These are phyloP conservation scores for Planiliza haematocheilus DNA, from an alignment of 2,113 vertebrate species.

Conservation along the genomic window DNA sequence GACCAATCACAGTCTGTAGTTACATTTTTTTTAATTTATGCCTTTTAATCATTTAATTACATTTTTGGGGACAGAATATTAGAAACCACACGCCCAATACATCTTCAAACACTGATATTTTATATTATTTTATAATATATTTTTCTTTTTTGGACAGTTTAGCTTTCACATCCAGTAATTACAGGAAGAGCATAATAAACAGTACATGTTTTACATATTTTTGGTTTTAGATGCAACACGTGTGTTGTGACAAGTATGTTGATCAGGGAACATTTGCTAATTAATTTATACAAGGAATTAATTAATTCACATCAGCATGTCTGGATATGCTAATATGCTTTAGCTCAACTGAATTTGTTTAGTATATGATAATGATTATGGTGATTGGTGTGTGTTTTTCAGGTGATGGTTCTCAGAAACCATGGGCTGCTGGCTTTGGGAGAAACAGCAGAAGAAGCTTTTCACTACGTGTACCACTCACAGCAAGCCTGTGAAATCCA, in stretches of 20 bases:
- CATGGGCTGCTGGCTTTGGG: slow-evolving; percentile 94
- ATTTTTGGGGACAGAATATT: too few relatives aligned
- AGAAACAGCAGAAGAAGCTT: slow-evolving; percentile 94
- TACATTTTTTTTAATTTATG: too few relatives aligned
- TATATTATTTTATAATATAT: too few relatives aligned
- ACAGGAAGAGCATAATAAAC: background rate
- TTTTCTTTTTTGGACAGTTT: background rate
- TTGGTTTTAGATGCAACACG: too few relatives aligned
- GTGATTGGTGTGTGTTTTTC: slow-evolving; percentile 25
- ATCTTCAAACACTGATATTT: background rate
- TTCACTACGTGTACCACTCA: slow-evolving; percentile 93
- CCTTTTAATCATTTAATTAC: too few relatives aligned
- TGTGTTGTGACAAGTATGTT: background rate
- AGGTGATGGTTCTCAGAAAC: slow-evolving; percentile 95
- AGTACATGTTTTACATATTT: background rate
- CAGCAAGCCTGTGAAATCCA: slow-evolving; percentile 95
- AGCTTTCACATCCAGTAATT: background rate
- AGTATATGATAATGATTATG: background rate
- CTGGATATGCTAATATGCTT: background rate
- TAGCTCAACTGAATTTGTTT: background rate
- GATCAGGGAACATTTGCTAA: background rate
- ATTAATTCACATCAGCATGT: background rate
- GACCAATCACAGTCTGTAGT: too few relatives aligned
- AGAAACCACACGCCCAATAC: background rate
- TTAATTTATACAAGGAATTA: background rate